Percentiles rank a stretch among this genome's conserved stretches.
Evolutionary conservation across 2,888 invertebrate genomes (phyloP).

Genomic region (Crocallis elinguaria): DNA sequence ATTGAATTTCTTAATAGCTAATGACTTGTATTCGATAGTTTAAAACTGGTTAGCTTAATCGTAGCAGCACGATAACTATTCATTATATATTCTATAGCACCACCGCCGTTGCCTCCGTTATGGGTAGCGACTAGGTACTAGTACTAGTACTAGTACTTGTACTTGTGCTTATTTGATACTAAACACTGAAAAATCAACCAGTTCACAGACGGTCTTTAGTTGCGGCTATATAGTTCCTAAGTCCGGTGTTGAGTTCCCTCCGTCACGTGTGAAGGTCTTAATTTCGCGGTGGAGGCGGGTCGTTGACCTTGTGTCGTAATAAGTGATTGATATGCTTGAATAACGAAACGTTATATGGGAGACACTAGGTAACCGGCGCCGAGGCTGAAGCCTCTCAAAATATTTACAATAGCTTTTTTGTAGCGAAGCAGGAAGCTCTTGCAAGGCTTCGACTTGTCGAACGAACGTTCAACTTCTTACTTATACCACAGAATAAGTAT

Average conservation of each 20-base stretch:
- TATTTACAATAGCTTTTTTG: slow-evolving; percentile 7
- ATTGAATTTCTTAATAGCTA: too few species aligned
- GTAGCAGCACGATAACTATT: too few species aligned
- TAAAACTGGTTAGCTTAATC: too few species aligned
- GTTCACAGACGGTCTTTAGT: background rate
- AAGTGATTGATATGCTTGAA: slow-evolving; percentile 49
- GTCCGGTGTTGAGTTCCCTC: slow-evolving; percentile 10
- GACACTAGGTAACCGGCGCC: slow-evolving; percentile 29
- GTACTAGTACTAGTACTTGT: too few species aligned
- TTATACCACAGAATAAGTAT: too few species aligned
- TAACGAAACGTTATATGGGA: slow-evolving; percentile 29
- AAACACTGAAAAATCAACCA: background rate
- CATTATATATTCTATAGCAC: too few species aligned
- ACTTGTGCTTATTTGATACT: too few species aligned
- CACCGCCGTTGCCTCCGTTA: too few species aligned
- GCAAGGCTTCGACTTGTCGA: slow-evolving; percentile 24
- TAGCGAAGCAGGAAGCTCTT: slow-evolving; percentile 20
- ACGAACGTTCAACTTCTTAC: background rate
- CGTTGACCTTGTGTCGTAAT: slow-evolving; percentile 47
- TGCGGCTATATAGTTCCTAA: background rate
- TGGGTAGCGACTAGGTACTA: too few species aligned
- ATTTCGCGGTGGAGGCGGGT: slow-evolving; percentile 45
- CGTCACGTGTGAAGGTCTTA: slow-evolving; percentile 39
- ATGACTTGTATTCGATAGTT: too few species aligned
- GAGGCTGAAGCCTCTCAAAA: slow-evolving; percentile 31